Evolutionary conservation across 2,797 vertebrate species (phyloP).

Genomic region (Myotis planiceps): DNA sequence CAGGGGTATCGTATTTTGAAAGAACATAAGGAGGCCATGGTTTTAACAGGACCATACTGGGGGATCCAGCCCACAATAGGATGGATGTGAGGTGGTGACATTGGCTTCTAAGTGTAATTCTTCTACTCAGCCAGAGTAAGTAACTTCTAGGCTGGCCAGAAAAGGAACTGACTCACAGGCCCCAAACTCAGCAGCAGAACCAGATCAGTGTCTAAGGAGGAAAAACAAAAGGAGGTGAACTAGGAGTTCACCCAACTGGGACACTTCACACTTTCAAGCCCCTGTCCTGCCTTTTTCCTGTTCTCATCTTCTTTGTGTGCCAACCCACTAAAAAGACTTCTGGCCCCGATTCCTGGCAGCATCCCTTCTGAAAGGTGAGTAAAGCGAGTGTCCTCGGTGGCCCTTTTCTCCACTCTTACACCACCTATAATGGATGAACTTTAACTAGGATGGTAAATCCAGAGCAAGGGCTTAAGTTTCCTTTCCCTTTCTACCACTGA

Average conservation of each 20-base stretch:
- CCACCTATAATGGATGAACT: neutral
- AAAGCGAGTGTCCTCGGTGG: neutral
- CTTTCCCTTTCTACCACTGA: neutral
- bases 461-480: neutral
- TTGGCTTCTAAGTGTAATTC: neutral
- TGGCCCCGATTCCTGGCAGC: neutral
- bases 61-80: neutral
- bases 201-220: neutral
- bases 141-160: neutral
- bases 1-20: neutral
- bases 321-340: neutral
- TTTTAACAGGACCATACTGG: neutral
- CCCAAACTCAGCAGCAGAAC: neutral
- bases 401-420: neutral
- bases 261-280: neutral
- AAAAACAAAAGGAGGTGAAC: neutral
- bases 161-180: neutral
- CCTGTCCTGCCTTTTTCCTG: neutral
- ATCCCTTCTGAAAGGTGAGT: neutral
- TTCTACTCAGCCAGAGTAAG: neutral
- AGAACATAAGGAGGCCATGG: neutral
- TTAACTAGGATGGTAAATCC: neutral
- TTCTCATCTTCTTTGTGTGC: neutral
- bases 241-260: neutral
- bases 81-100: neutral